Evolutionary conservation across 2,797 vertebrate species (phyloP).

Genomic region (Rhadinocentrus ornatus): DNA sequence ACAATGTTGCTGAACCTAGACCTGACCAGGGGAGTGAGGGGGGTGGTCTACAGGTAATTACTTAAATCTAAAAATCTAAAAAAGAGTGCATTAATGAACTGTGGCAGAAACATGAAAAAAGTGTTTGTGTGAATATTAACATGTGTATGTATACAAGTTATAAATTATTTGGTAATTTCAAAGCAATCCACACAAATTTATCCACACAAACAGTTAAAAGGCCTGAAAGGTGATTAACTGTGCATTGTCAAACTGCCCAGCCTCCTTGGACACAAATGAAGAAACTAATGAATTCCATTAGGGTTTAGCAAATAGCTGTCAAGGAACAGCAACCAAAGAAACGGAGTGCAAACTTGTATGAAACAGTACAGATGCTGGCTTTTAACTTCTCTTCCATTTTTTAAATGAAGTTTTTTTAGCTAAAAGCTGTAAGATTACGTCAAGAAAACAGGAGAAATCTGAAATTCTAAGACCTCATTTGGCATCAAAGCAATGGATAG

Average conservation of each 20-base stretch:
- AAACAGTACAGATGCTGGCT: constrained; percentile 38
- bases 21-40: too few species aligned
- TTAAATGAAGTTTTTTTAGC: constrained; percentile 66
- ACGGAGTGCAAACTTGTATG: constrained; percentile 32
- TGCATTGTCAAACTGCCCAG: constrained; percentile 49
- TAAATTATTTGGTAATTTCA: neutral
- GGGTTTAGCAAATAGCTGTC: constrained; percentile 77
- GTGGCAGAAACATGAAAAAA: neutral
- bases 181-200: constrained; percentile 22
- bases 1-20: too few species aligned
- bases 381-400: constrained; percentile 18
- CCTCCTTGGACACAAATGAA: constrained; percentile 69
- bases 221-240: constrained; percentile 67
- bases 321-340: constrained; percentile 51
- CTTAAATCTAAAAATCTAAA: too few species aligned
- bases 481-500: constrained; percentile 48
- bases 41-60: too few species aligned
- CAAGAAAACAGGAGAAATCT: constrained; percentile 50
- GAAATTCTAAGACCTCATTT: constrained; percentile 65
- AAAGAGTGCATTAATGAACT: too few species aligned
- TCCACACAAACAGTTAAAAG: constrained; percentile 21
- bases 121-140: neutral
- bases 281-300: constrained; percentile 82
- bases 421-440: constrained; percentile 62
- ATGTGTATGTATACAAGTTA: neutral